Percentiles rank a stretch among this genome's conserved stretches.
phyloP scores from a whole-genome alignment of 2,113 vertebrate genomes.

The Ciconia stormi region DNA sequence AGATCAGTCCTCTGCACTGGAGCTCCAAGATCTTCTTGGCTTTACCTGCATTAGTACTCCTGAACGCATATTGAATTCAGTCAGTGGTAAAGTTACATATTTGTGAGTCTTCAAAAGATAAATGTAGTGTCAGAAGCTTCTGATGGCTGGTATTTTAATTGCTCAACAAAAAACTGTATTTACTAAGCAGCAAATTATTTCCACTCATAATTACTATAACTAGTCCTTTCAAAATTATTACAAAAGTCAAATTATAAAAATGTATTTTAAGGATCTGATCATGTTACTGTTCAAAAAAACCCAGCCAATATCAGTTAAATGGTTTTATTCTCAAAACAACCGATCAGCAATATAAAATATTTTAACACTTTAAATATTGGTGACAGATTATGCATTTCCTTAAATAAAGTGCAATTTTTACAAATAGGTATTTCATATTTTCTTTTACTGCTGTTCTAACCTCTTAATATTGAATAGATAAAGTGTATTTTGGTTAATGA shows the following conservation, averaged over 20 bases:
- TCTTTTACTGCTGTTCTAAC: slow-evolving; percentile 5
- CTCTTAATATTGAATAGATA: not conserved
- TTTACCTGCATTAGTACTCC: not conserved
- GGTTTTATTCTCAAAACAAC: slow-evolving; percentile 40
- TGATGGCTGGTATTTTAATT: not conserved
- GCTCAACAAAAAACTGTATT: not conserved
- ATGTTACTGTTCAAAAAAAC: not conserved
- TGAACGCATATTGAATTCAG: not conserved
- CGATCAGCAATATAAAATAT: slow-evolving; percentile 6
- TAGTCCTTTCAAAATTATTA: not conserved
- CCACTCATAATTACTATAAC: not conserved
- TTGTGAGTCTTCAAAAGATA: not conserved
- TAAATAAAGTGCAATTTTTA: slow-evolving; percentile 60
- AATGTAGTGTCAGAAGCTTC: not conserved
- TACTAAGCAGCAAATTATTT: not conserved
- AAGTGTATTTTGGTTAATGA: not conserved
- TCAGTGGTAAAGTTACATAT: not conserved
- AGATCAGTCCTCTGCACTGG: not conserved
- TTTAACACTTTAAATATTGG: slow-evolving; percentile 39
- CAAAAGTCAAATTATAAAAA: not conserved
- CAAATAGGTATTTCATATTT: not conserved
- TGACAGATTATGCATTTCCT: slow-evolving; percentile 7
- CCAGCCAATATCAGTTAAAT: not conserved
- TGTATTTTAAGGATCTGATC: not conserved
- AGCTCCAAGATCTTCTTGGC: not conserved